Conservation (phyloP, 2,888 invertebrate species). For the Lacanobia wlatinum region DNA sequence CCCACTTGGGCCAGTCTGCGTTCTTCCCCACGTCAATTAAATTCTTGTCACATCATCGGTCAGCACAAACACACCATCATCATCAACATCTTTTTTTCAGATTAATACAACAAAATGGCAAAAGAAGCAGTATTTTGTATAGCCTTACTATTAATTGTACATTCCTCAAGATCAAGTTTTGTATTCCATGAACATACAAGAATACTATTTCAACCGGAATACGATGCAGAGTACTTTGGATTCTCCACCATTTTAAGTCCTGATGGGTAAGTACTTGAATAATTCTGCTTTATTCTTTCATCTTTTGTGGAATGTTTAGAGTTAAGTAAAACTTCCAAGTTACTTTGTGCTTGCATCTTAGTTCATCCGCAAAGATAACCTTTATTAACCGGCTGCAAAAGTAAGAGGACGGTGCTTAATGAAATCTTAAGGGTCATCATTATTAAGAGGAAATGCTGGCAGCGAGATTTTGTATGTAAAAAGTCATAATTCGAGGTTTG, state of each 20-base stretch:
- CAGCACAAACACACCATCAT: too few species aligned
- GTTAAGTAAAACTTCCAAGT: background rate
- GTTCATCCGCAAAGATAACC: background rate
- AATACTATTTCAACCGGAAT: constrained; percentile 73
- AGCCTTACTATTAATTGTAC: constrained; percentile 18
- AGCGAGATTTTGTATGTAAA: too few species aligned
- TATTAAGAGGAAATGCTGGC: too few species aligned
- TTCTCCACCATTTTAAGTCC: constrained; percentile 76
- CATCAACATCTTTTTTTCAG: constrained; percentile 22
- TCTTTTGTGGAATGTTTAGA: too few species aligned
- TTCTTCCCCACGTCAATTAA: too few species aligned
- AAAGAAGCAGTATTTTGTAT: constrained; percentile 16
- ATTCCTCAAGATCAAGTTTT: constrained; percentile 27
- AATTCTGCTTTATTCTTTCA: too few species aligned
- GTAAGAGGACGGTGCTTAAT: too few species aligned
- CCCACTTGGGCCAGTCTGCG: too few species aligned
- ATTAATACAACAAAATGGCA: constrained; percentile 31
- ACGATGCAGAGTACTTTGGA: constrained; percentile 77
- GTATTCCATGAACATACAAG: constrained; percentile 79
- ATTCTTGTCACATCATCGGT: background rate
- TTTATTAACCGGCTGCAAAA: background rate
- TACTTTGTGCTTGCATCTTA: background rate
- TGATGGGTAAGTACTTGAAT: constrained; percentile 72
- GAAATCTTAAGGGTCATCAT: too few species aligned
- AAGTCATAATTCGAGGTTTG: too few species aligned